Evolutionary conservation across 2,797 vertebrate species (phyloP).

Genomic region (Sebastes minor): DNA sequence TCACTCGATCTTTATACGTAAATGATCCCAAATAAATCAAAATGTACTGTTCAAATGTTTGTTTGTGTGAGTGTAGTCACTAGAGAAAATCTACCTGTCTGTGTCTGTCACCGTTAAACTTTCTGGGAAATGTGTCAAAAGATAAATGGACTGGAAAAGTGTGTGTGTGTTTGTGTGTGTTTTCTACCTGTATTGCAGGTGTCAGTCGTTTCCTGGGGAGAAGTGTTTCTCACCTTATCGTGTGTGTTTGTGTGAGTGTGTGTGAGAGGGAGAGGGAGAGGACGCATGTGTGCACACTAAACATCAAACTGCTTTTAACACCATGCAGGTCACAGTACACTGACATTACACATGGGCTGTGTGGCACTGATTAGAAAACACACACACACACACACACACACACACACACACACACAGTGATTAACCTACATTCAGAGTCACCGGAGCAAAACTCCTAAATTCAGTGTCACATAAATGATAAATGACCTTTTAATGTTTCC

Average conservation of each 20-base stretch:
- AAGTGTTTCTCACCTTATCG: too few species aligned
- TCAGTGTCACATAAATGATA: constrained; percentile 30
- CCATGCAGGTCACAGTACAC: constrained; percentile 28
- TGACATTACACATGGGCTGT: background rate
- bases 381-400: background rate
- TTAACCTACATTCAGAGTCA: constrained; percentile 19
- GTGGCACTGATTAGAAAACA: constrained; percentile 1
- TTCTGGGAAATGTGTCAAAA: constrained; percentile 36
- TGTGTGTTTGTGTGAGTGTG: background rate
- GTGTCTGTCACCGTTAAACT: constrained; percentile 7
- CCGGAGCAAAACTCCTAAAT: constrained; percentile 25
- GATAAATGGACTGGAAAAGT: constrained; percentile 42
- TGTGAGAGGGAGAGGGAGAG: background rate
- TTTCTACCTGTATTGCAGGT: constrained; percentile 44
- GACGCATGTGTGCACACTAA: background rate
- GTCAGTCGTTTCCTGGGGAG: constrained; percentile 3
- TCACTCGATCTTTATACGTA: background rate
- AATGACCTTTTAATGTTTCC: constrained; percentile 17
- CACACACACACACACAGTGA: background rate
- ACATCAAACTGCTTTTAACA: constrained; percentile 65
- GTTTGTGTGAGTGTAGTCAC: background rate
- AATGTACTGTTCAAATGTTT: background rate
- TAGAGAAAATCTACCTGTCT: background rate
- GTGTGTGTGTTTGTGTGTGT: background rate
- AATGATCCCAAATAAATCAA: background rate